Base-by-base conservation (phyloP, 1,140 invertebrate genomes). In the Liolophura sinensis region DNA sequence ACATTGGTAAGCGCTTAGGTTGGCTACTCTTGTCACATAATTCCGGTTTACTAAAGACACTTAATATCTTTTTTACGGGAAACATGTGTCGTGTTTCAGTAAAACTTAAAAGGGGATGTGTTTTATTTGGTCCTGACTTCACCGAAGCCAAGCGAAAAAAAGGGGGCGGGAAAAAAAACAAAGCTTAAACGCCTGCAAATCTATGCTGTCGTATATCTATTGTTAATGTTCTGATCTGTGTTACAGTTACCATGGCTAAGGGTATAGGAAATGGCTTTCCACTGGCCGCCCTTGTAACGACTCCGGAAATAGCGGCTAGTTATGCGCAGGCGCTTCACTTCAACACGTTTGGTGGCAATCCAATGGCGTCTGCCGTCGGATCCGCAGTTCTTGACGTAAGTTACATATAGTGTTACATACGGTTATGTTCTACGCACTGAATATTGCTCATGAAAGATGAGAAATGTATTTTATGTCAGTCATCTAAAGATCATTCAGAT, bases 271-370 rank as follows among this genome's bases (percentile, higher is more conserved):
- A 98, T 85, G 95, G 96, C 1, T 98, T 94, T 84, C 97, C 97
- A 0, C 83, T 99, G 78, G 96, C 91, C 1, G 96, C 95, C 18
- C 94, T 98, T 0, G 91, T 97, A 0, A 98, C 96, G 0, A 96
- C 92, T 0, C 88, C 89, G 7, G 89, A 92, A 81, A 93, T 99
- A 62, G 93, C 95, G 0, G 81, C 89, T 16, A 20, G 40, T 22
- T 87, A 98, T 72, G 88, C 87, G 0, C 86, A 89, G 72, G 93
- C 93, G 0, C 78, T 89, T 12, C 94, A 97, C 85, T 98, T 98
- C 79, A 99, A 99, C 80, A 99, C 97, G 0, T 99, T 92, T 82
- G 95, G 94, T 11, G 97, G 97, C 11, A 98, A 97, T 86, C 94
- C 97, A 0, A 73, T 99, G 70, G 92, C 94, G 6, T 94, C 90